A percentile compares a stretch with the other conserved stretches of the same genome.
phyloP scores from a whole-genome alignment of 2,113 vertebrate genomes.

The Lagopus leucura region DNA sequence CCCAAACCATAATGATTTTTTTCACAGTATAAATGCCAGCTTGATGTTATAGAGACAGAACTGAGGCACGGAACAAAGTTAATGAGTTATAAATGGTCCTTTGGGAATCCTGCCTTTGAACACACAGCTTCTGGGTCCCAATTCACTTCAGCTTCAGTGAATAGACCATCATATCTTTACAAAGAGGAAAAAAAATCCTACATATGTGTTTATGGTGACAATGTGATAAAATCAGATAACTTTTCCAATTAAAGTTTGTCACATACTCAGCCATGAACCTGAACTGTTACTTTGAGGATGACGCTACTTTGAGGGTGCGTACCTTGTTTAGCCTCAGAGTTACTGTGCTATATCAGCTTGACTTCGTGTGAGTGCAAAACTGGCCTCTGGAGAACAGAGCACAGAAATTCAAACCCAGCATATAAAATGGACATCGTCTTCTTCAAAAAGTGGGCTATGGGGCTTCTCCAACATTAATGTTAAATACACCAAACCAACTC shows the following conservation, averaged over 20 bases:
- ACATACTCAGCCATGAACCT: background rate
- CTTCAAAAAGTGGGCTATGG: background rate
- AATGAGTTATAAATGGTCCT: background rate
- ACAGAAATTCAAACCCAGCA: rapidly evolving
- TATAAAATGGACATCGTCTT: background rate
- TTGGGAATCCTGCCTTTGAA: background rate
- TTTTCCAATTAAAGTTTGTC: background rate
- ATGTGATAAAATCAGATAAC: background rate
- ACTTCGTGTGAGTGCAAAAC: background rate
- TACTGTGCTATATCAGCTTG: background rate
- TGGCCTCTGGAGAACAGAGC: background rate
- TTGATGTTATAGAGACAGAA: background rate
- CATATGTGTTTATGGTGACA: background rate
- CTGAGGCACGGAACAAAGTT: background rate
- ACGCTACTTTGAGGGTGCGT: background rate
- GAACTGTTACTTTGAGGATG: background rate
- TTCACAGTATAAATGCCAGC: background rate
- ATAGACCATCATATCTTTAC: background rate
- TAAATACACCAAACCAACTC: background rate
- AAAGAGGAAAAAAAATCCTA: background rate
- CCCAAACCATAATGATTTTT: background rate
- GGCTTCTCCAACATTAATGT: background rate
- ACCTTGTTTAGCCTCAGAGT: background rate
- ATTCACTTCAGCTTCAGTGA: background rate
- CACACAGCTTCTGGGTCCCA: background rate